Evolutionary conservation across 2,888 invertebrate genomes (phyloP).

Genomic region (Brenthis hecate): DNA sequence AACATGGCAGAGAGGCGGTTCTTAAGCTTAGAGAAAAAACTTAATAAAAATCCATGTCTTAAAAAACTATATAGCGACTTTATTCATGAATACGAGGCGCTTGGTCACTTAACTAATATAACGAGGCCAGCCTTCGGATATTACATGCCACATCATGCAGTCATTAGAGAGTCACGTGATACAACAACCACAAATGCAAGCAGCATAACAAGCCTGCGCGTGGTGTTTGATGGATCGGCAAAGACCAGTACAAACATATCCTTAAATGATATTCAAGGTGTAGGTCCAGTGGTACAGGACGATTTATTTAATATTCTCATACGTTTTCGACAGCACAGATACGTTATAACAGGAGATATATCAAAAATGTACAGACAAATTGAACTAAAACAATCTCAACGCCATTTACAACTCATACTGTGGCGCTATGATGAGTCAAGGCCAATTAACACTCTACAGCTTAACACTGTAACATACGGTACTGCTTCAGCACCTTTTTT

Average conservation of each 20-base stretch:
- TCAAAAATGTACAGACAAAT: too few species aligned
- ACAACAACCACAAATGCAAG: slow-evolving; percentile 36
- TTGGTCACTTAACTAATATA: slow-evolving; percentile 13
- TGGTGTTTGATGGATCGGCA: slow-evolving; percentile 43
- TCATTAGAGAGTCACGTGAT: slow-evolving; percentile 34
- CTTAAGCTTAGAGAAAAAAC: slow-evolving; percentile 26
- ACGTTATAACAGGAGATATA: slow-evolving; percentile 37
- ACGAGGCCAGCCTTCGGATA: slow-evolving; percentile 10
- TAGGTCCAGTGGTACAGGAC: slow-evolving; percentile 40
- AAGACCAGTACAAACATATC: slow-evolving; percentile 37
- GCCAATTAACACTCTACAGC: slow-evolving; percentile 33
- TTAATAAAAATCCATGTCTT: slow-evolving; percentile 23
- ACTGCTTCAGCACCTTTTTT: slow-evolving; percentile 33
- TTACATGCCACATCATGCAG: slow-evolving; percentile 41
- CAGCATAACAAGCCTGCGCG: slow-evolving; percentile 27
- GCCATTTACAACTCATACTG: slow-evolving; percentile 38
- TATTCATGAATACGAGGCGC: not conserved
- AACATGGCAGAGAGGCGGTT: slow-evolving; percentile 17
- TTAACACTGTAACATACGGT: slow-evolving; percentile 36
- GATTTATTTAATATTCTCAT: slow-evolving; percentile 37
- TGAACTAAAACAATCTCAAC: slow-evolving; percentile 12
- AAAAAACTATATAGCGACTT: slow-evolving; percentile 22
- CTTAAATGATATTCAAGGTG: slow-evolving; percentile 38
- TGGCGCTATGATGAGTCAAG: slow-evolving; percentile 35
- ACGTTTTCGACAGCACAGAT: slow-evolving; percentile 34